These are phyloP conservation scores for Silurus aristotelis DNA, from an alignment of 2,797 vertebrate genomes.

Conservation along the genomic window DNA sequence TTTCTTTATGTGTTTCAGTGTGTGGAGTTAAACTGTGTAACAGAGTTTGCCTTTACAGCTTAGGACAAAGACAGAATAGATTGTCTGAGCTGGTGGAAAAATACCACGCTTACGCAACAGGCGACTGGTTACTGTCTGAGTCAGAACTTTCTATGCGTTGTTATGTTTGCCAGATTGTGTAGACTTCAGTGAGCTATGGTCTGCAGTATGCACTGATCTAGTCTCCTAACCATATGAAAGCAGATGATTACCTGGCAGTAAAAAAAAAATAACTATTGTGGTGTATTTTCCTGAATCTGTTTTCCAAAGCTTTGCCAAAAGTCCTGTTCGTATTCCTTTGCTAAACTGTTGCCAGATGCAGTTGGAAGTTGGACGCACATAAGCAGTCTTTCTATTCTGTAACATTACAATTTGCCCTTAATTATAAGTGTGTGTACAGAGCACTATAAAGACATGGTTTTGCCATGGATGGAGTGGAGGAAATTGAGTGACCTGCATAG, in stretches of 20 bases:
- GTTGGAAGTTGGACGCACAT: no score
- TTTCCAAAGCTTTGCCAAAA: no score
- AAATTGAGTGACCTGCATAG: no score
- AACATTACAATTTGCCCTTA: no score
- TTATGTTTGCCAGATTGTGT: background rate
- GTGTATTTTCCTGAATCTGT: background rate
- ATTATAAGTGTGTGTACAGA: no score
- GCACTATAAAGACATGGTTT: no score
- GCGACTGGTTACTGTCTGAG: background rate
- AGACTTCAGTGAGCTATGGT: background rate
- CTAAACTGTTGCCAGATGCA: no score
- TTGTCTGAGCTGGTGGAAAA: conserved; percentile 1
- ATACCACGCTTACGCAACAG: background rate
- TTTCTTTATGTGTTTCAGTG: background rate
- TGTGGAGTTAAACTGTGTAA: background rate
- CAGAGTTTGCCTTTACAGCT: background rate
- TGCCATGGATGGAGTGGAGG: no score
- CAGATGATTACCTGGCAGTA: background rate
- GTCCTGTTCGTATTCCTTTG: background rate
- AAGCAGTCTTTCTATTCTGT: no score
- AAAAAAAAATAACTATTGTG: background rate
- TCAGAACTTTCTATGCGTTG: background rate
- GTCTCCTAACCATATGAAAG: background rate
- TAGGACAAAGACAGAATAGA: background rate
- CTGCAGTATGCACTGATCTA: background rate